Conservation (phyloP, 2,888 invertebrate species). For the Drosophila leonis region DNA sequence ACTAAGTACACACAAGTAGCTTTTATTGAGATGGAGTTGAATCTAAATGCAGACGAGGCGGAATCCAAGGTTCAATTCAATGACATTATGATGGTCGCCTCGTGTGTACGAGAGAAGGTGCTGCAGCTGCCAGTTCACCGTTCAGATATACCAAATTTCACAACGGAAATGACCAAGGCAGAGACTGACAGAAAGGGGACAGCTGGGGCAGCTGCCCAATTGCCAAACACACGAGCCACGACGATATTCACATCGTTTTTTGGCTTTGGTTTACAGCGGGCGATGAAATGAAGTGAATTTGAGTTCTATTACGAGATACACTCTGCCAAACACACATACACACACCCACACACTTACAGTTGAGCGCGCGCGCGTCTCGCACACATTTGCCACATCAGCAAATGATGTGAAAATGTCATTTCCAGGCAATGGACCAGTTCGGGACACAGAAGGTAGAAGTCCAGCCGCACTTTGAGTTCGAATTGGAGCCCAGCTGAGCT, state of each 20-base stretch:
- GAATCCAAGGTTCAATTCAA: constrained; percentile 62
- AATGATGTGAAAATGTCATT: constrained; percentile 82
- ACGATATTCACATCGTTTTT: constrained; percentile 50
- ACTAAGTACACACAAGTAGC: constrained; percentile 23
- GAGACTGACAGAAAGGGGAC: constrained; percentile 1
- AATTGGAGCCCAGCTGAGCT: constrained; percentile 62
- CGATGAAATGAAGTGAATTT: constrained; percentile 54
- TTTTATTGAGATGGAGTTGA: constrained; percentile 21
- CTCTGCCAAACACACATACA: constrained; percentile 6
- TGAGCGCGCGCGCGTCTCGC: constrained; percentile 24
- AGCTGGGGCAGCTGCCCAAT: constrained; percentile 9
- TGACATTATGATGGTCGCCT: constrained; percentile 68
- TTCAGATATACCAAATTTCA: constrained; percentile 54
- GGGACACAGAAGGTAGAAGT: constrained; percentile 18
- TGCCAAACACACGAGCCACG: constrained; percentile 21
- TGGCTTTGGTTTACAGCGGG: constrained; percentile 32
- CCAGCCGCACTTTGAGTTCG: constrained; percentile 49
- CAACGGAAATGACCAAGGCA: constrained; percentile 47
- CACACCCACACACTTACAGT: constrained; percentile 8
- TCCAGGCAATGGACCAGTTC: constrained; percentile 52
- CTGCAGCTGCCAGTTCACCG: constrained; percentile 12
- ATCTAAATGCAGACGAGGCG: constrained; percentile 29
- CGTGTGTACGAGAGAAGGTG: constrained; percentile 51
- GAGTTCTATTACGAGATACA: constrained; percentile 42
- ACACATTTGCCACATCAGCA: constrained; percentile 80